Base-by-base conservation (phyloP, 2,888 invertebrate genomes). In the Stenolophus ochropezus region DNA sequence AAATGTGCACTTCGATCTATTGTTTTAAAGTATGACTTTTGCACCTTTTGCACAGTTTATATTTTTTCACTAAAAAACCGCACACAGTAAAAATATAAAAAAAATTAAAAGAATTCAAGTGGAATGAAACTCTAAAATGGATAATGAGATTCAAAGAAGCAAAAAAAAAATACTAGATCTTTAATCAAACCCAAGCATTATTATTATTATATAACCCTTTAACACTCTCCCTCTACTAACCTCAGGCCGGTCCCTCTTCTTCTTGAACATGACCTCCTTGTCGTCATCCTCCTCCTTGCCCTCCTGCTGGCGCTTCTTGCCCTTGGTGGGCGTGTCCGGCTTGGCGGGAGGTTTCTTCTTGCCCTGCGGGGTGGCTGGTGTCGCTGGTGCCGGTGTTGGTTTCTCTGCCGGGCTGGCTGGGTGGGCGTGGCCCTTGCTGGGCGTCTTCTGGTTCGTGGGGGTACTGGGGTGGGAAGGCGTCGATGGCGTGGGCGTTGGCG, bases 311-410 rank as follows among this genome's bases (percentile, higher is more conserved):
- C 92, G 89, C 86, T 92, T 92, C 84, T 92, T 89, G 82, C 87
- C 89, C 84, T 92, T 92, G 85, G 88, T 90, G 6, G 92, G 91
- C 77, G 92, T 91, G 80, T 92, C 92, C 74, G 89, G 87, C 82
- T 91, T 91, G 18, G 88, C 90, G 85, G 33, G 47, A 1, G 49
- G 61, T 65, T 79, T 79, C 27, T 79, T 79, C 71, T 79, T 79
- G 11, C 69, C 69, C 18, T 79, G 80, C n/a, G 86, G 83, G 81
- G 85, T 84, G 85, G 86, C 83, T 82, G 74, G 51, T 1, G 76
- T 4, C 14, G 47, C 58, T 1, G 76, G 14, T 3, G 56, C 58
- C 33, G 81, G 81, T 53, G 82, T 82, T 33, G 61, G 80, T 76
- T 87, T 86, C 33, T 87, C 86, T 81, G 84, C 82, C 11, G 86